A percentile compares a stretch with the other conserved stretches of the same genome.
These are phyloP conservation scores for Colinus virginianus DNA, from an alignment of 2,113 vertebrate genomes.

Conservation along the genomic window DNA sequence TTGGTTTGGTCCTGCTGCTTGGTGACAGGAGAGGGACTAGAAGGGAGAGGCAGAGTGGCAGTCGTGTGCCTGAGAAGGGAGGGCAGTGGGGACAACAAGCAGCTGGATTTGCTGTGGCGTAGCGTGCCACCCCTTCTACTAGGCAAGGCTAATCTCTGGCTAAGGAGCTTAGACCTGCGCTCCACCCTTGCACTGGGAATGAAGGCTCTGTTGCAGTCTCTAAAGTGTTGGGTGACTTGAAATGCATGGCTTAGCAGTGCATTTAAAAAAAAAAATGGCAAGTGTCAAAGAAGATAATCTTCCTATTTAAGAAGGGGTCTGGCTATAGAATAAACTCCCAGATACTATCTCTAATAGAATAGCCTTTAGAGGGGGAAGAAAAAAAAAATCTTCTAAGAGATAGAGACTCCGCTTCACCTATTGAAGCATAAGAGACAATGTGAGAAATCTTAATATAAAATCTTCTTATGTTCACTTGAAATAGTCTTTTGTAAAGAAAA, in stretches of 20 bases:
- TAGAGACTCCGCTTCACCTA: background rate
- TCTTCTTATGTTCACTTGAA: background rate
- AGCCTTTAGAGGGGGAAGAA: background rate
- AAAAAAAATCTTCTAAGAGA: background rate
- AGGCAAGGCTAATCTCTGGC: background rate
- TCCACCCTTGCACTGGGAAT: background rate
- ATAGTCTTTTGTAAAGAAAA: background rate
- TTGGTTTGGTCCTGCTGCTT: background rate
- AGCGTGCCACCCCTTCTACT: background rate
- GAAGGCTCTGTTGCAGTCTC: background rate
- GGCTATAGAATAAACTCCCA: background rate
- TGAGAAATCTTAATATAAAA: background rate
- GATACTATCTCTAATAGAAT: background rate
- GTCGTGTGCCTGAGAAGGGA: background rate
- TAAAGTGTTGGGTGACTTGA: background rate
- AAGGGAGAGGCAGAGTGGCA: background rate
- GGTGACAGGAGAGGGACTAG: rapidly evolving
- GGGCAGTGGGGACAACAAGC: rapidly evolving
- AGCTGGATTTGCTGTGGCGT: background rate
- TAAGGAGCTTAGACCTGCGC: background rate
- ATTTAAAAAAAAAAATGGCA: background rate
- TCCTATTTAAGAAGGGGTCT: background rate
- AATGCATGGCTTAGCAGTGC: background rate
- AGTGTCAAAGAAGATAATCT: background rate
- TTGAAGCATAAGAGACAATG: background rate